Evolutionary conservation across 2,888 invertebrate genomes (phyloP), one percentile per base, ranked within the genome.

Genomic region (Pristionchus mayeri): DNA sequence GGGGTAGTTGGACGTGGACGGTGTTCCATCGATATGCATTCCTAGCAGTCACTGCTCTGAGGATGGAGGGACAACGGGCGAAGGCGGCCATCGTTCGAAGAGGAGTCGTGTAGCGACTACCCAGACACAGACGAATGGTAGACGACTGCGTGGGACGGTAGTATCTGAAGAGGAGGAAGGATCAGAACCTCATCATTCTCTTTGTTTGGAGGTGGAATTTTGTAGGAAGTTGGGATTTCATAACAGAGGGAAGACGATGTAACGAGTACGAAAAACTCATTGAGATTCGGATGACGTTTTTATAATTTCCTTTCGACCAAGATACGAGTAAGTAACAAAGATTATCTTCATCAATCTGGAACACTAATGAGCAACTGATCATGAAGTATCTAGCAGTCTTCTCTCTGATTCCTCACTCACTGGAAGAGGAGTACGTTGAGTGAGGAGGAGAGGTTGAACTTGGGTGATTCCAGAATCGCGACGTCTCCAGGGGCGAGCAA

Each of bases 351-450:
- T n/a, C n/a, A n/a, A n/a, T n/a, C n/a, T n/a, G n/a, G n/a, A n/a
- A n/a, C n/a, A n/a, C n/a, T n/a, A n/a, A n/a, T n/a, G n/a, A n/a
- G n/a, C n/a, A n/a, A n/a, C n/a, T n/a, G n/a, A n/a, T n/a, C n/a
- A n/a, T n/a, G n/a, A n/a, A n/a, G n/a, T n/a, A n/a, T n/a, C n/a
- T n/a, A n/a, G n/a, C n/a, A n/a, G n/a, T n/a, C n/a, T n/a, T n/a
- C n/a, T n/a, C n/a, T n/a, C n/a, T n/a, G n/a, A n/a, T n/a, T n/a
- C 6, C 18, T 2, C 37, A 89, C 90, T 84, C 37, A 84, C 86
- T 92, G 91, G 86, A 92, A 92, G 40, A 92, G 85, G 0, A 92
- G 86, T n/a, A 92, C 92, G 81, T 92, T 92, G 67, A 92, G 87
- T n/a, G 89, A 89, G 52, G 87, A 86, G 0, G 91, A 90, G 4